Base-by-base conservation (phyloP, 2,888 invertebrate genomes). In the Leptopilina syphax region DNA sequence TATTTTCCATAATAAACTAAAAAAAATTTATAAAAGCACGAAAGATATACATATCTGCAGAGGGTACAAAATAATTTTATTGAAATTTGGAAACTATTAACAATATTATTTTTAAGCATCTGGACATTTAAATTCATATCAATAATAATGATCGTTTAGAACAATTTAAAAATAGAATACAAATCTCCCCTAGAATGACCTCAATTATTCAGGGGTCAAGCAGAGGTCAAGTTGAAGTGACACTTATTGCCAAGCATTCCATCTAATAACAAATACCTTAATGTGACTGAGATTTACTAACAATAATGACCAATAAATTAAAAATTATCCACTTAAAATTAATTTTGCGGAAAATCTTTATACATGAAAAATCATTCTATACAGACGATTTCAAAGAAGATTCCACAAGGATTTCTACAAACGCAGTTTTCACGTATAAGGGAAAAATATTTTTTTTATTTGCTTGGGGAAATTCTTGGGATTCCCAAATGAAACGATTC, bases 211-310 rank as follows among this genome's bases (percentile, higher is more conserved):
- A 60, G 18, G 60, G 60, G 60, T 60, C 60, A 60, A 60, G 4
- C 60, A 60, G 18, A 60, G 60, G 60, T 60, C 60, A 60, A 60
- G 60, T 60, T 60, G 60, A 60, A 60, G 18, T 60, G 60, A 18
- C 60, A 60, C 60, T 60, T 60, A 34, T 34, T 34, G 34, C 1
- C 34, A 34, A 18, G 18, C 60, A 60, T 18, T 18, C 60, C 18
- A 18, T 60, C n/a, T n/a, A 8, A 7, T 1, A 4, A 60, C 60
- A 60, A 60, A n/a, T 18, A 60, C n/a, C 8, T 60, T 18, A 47
- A 47, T 60, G 60, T n/a, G 0, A 6, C 18, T 60, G n/a, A 6
- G 7, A 60, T 60, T 60, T 18, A 60, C 7, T 60, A 60, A 60
- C n/a, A n/a, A 60, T 18, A 60, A 24, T 60, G 18, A n/a, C 3